phyloP scores from a whole-genome alignment of 2,797 vertebrate species.

The Sebastes elongatus region DNA sequence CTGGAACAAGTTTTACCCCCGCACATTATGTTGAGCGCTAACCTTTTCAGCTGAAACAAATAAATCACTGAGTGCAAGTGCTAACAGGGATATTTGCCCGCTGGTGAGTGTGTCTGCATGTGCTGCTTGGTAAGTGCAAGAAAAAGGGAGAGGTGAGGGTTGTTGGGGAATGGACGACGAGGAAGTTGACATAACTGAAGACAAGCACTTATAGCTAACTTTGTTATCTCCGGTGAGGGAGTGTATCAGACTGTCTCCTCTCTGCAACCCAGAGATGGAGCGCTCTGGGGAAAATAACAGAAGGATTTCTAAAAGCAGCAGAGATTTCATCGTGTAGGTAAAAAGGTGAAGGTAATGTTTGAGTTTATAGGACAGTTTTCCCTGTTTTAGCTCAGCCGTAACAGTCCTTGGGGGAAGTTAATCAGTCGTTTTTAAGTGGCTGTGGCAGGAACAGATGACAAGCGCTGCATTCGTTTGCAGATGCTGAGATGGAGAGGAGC shows the following conservation, averaged over 20 bases:
- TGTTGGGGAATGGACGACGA: conserved; percentile 3
- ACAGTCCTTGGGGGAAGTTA: conserved; percentile 31
- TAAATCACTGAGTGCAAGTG: conserved; percentile 62
- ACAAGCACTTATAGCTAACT: conserved; percentile 49
- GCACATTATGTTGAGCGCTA: conserved; percentile 58
- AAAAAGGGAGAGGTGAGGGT: neutral
- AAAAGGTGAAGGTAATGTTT: conserved; percentile 43
- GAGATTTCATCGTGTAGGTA: conserved; percentile 26
- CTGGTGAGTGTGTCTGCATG: conserved; percentile 34
- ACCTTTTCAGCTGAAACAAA: conserved; percentile 76
- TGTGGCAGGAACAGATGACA: conserved; percentile 46
- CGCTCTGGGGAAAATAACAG: neutral
- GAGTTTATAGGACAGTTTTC: conserved; percentile 29
- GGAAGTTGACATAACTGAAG: conserved; percentile 51
- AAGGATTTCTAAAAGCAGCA: conserved; percentile 12
- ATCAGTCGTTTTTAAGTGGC: conserved; percentile 54
- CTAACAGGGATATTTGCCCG: conserved; percentile 55
- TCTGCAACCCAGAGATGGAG: conserved; percentile 25
- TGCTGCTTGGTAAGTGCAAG: conserved; percentile 42
- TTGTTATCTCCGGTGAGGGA: conserved; percentile 48
- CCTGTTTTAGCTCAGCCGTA: conserved; percentile 36
- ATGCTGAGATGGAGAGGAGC: conserved; percentile 19
- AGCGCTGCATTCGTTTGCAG: conserved; percentile 30
- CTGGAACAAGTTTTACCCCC: conserved; percentile 57
- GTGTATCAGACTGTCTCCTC: conserved; percentile 31